These are phyloP conservation scores for Aurelia coerulea DNA, from an alignment of 30 jellyfish, hydroid and myxozoan genomes.

Conservation along the genomic window DNA sequence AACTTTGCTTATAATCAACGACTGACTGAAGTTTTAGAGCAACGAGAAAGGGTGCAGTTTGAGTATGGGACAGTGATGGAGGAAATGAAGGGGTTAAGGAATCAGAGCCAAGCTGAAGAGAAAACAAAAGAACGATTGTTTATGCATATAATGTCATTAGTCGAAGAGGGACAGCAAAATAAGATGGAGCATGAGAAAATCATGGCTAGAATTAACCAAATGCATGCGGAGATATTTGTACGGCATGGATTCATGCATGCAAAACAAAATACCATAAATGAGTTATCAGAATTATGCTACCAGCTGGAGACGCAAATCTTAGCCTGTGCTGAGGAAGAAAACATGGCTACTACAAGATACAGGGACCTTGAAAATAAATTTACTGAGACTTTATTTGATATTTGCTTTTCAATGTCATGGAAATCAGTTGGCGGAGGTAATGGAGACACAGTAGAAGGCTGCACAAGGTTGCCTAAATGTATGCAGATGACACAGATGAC, in stretches of 20 bases:
- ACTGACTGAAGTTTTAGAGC: conserved; percentile 37
- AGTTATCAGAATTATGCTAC: conserved; percentile 32
- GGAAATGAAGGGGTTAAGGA: conserved; percentile 35
- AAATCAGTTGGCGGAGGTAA: conserved; percentile 34
- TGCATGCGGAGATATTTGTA: conserved; percentile 67
- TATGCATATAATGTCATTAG: conserved; percentile 43
- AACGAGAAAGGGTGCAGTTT: conserved; percentile 63
- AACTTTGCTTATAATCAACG: conserved; percentile 43
- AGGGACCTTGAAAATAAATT: conserved; percentile 16
- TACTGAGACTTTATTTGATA: conserved; percentile 50
- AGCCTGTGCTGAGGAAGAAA: conserved; percentile 5
- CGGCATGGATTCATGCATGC: conserved; percentile 72
- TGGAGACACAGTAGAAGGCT: too few species aligned
- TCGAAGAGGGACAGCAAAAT: conserved; percentile 50
- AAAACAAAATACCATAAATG: conserved; percentile 16
- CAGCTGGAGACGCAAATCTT: conserved; percentile 30
- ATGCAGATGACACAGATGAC: too few species aligned
- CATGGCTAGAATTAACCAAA: conserved; percentile 43
- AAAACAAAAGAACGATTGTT: conserved; percentile 52
- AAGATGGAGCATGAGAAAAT: conserved; percentile 29
- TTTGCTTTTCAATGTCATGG: conserved; percentile 66
- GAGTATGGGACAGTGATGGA: conserved; percentile 70
- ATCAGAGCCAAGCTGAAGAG: conserved; percentile 39
- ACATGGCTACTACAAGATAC: background rate
- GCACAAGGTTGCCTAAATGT: too few species aligned